Percentiles rank a stretch among this genome's conserved stretches.
Evolutionary conservation across 2,888 invertebrate species (phyloP).

Genomic region (Acholoe squamosa): DNA sequence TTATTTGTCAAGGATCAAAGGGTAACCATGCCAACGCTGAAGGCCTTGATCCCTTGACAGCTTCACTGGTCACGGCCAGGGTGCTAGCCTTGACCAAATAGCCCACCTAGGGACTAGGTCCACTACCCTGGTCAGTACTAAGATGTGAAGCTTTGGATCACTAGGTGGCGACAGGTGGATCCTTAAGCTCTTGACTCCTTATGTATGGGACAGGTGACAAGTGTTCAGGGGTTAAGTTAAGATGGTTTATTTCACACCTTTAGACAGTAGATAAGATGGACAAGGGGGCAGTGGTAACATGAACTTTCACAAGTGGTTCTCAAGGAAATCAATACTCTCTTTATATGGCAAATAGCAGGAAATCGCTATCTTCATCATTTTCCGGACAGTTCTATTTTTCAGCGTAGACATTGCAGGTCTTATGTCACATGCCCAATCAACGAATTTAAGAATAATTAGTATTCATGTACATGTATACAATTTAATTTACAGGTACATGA

Average conservation of each 20-base stretch:
- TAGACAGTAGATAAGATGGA: not conserved
- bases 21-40: not conserved
- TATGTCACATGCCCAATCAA: too few species aligned
- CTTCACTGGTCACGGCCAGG: not conserved
- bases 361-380: too few species aligned
- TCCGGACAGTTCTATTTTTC: too few species aligned
- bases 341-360: too few species aligned
- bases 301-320: too few species aligned
- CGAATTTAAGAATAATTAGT: too few species aligned
- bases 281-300: too few species aligned
- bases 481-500: too few species aligned
- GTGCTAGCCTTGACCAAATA: too few species aligned
- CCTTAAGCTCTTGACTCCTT: not conserved
- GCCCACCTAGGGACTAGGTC: not conserved
- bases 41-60: not conserved
- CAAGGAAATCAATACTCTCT: too few species aligned
- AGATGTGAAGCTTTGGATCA: conserved; percentile 1
- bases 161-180: not conserved
- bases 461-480: too few species aligned
- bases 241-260: not conserved
- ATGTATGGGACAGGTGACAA: not conserved
- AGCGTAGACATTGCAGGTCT: too few species aligned
- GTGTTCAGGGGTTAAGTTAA: not conserved
- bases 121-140: not conserved
- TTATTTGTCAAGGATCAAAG: conserved; percentile 3